Base-by-base conservation (phyloP, 2,797 vertebrate genomes). In the Lateolabrax maculatus region DNA sequence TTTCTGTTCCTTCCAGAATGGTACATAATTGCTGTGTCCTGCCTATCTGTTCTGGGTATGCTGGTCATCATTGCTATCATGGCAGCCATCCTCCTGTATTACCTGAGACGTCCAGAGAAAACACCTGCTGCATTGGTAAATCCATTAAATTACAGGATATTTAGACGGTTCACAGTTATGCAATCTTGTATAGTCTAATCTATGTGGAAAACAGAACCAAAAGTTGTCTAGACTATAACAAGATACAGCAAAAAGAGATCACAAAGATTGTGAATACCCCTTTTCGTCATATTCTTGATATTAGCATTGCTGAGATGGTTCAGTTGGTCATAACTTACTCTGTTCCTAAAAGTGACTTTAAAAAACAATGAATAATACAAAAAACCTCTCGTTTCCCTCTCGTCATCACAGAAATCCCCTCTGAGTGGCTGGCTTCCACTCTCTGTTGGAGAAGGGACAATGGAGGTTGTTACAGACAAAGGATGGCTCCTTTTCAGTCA, bases 391-490 rank as follows among this genome's bases (percentile, higher is more conserved):
- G 68, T 4, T 52, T 65, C 11, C 46, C 56, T 66, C 44, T 1
- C 71, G 37, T 49, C 48, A 44, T 23, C 34, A 15, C 66, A 96
- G 96, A 95, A 95, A 93, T 89, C 90, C 44, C 77, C 86, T 18
- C 46, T 44, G 3, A 91, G 66, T 31, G 79, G 62, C 51, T 96
- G 95, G 96, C 78, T 23, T 37, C 96, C 96, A 8, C 90, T 95
- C 12, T 80, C 29, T 5, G 43, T 94, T 6, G 68, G 63, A 63
- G 86, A 92, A 19, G 90, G 74, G 4, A n/a, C 66, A 0, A 76
- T 95, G 29, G 95, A 96, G 76, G 87, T 88, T 0, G 92, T 96
- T 52, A 95, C 90, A 48, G 92, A 95, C 86, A 94, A 91, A 67
- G 95, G 93, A 65, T 96, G 95, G 95, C 84, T 94, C 48, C 75